phyloP scores from a whole-genome alignment of 2,797 vertebrate genomes.

The Philypnodon macrostomus region DNA sequence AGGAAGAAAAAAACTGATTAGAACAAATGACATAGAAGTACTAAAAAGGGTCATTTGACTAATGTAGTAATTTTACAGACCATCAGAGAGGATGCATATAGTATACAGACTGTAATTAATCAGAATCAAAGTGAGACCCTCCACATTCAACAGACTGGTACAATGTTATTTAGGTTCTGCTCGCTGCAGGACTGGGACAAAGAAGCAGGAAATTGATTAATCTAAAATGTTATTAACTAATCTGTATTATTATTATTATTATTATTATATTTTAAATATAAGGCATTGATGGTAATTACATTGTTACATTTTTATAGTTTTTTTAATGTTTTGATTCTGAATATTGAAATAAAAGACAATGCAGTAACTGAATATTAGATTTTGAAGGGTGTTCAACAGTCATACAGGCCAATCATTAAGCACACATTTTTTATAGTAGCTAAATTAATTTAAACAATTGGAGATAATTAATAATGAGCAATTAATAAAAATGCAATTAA shows the following conservation, averaged over 20 bases:
- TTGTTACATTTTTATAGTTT: too few species aligned
- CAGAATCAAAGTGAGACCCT: constrained; percentile 50
- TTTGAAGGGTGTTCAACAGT: too few species aligned
- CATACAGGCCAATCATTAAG: too few species aligned
- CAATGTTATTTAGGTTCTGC: constrained; percentile 26
- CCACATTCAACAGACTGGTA: constrained; percentile 26
- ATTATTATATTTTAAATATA: too few species aligned
- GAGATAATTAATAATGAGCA: too few species aligned
- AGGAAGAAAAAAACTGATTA: constrained; percentile 43
- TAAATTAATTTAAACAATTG: too few species aligned
- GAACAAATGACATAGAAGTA: constrained; percentile 69
- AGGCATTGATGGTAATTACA: too few species aligned
- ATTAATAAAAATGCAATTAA: too few species aligned
- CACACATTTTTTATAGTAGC: too few species aligned
- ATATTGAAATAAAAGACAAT: too few species aligned
- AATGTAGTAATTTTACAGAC: constrained; percentile 80
- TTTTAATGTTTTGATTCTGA: too few species aligned
- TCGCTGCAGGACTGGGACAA: constrained; percentile 19
- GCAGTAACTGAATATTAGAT: too few species aligned
- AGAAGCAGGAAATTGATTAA: constrained; percentile 18
- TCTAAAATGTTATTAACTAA: constrained; percentile 12
- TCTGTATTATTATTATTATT: constrained; percentile 1
- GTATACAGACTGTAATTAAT: constrained; percentile 71
- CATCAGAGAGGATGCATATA: constrained; percentile 75
- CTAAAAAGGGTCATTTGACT: constrained; percentile 74